These are phyloP conservation scores for Nesoenas mayeri DNA, from an alignment of 2,113 vertebrate species.

Conservation along the genomic window DNA sequence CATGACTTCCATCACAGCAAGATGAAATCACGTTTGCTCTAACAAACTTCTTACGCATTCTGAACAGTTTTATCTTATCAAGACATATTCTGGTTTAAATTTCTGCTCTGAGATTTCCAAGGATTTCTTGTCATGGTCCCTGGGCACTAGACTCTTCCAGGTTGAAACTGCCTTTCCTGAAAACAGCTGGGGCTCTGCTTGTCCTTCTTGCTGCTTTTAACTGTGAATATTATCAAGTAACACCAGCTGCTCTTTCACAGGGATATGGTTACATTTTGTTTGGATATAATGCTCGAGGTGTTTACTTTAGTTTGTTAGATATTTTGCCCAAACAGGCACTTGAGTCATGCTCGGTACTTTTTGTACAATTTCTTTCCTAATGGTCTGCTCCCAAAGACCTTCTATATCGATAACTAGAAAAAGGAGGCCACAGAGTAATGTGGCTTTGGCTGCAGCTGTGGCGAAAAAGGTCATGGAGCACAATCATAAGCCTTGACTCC, in stretches of 20 bases:
- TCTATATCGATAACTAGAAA: neutral
- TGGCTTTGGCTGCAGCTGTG: slow-evolving; percentile 6
- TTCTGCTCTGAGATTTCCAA: neutral
- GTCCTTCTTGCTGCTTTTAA: neutral
- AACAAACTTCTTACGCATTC: neutral
- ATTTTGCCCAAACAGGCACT: neutral
- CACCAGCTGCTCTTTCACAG: neutral
- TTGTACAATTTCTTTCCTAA: neutral
- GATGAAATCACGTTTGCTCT: neutral
- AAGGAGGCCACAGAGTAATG: neutral
- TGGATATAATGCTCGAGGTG: neutral
- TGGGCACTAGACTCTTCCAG: neutral
- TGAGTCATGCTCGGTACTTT: fast-evolving
- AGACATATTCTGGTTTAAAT: neutral
- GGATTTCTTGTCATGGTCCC: neutral
- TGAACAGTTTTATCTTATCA: neutral
- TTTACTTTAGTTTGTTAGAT: neutral
- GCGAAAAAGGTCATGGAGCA: neutral
- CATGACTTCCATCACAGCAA: neutral
- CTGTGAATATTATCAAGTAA: neutral
- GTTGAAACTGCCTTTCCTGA: neutral
- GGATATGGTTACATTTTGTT: neutral
- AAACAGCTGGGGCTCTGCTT: neutral
- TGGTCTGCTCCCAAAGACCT: neutral
- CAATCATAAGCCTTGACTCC: neutral